These are phyloP conservation scores for Cosmia trapezina DNA, from an alignment of 2,888 invertebrate species.

Conservation along the genomic window DNA sequence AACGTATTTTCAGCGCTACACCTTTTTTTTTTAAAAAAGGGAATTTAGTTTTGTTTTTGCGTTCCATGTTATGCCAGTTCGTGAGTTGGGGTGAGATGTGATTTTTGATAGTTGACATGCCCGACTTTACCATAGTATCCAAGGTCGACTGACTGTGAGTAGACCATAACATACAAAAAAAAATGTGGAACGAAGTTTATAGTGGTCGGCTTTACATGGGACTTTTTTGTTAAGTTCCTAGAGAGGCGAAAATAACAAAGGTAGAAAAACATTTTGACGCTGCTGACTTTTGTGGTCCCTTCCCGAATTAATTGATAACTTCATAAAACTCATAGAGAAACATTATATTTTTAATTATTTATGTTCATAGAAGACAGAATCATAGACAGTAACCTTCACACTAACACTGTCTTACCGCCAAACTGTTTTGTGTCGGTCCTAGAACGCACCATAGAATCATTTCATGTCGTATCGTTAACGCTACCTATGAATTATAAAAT, in stretches of 20 bases:
- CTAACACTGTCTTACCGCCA: too few relatives aligned
- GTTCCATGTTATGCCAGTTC: neutral
- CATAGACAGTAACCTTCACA: neutral
- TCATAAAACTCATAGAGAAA: neutral
- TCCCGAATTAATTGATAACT: neutral
- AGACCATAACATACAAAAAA: neutral
- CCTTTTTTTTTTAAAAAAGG: neutral
- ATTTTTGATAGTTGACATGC: neutral
- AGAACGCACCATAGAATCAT: neutral
- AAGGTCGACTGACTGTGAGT: neutral
- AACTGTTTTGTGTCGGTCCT: neutral
- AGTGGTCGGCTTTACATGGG: neutral
- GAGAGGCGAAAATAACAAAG: neutral
- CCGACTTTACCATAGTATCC: neutral
- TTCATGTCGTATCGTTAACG: conserved; percentile 19
- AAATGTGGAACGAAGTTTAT: neutral
- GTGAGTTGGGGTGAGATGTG: neutral
- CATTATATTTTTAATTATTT: neutral
- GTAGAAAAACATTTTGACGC: neutral
- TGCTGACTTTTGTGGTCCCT: neutral
- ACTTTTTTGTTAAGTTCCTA: neutral
- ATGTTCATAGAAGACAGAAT: neutral
- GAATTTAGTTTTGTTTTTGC: neutral
- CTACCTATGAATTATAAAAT: neutral
- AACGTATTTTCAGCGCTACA: neutral